Evolutionary conservation across 1,140 invertebrate genomes (phyloP).

Genomic region (Aphelinus certus): DNA sequence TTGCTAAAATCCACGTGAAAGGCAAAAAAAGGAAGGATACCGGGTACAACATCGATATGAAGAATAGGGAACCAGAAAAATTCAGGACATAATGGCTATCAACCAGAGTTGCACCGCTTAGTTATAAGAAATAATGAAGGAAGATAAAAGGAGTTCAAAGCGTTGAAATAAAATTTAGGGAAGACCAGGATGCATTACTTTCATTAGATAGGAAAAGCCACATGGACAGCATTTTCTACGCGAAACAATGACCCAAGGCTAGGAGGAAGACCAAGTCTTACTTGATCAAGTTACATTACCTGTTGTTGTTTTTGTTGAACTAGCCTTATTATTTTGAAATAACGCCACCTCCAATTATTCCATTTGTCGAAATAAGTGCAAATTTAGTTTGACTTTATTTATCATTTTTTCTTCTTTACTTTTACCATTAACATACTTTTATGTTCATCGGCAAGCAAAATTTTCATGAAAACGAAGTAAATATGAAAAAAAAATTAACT

Average conservation of each 20-base stretch:
- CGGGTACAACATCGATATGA: neutral
- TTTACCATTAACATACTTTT: conserved; percentile 52
- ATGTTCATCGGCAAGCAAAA: conserved; percentile 58
- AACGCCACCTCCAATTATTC: conserved; percentile 15
- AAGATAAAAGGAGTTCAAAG: too few relatives aligned
- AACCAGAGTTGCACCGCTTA: too few relatives aligned
- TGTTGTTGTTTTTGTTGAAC: conserved; percentile 49
- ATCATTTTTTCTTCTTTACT: conserved; percentile 41
- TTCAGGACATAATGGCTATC: conserved; percentile 1
- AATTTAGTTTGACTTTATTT: conserved; percentile 37
- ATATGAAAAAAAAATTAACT: conserved; percentile 6
- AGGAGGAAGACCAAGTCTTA: conserved; percentile 59
- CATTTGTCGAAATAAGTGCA: conserved; percentile 41
- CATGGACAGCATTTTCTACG: too few relatives aligned
- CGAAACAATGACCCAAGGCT: too few relatives aligned
- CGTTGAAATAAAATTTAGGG: too few relatives aligned
- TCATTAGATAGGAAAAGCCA: too few relatives aligned
- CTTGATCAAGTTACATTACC: conserved; percentile 67
- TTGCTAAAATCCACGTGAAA: conserved; percentile 1
- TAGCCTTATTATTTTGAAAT: conserved; percentile 38
- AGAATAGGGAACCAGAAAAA: conserved; percentile 29
- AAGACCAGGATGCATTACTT: too few relatives aligned
- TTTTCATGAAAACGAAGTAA: conserved; percentile 34
- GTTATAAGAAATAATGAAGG: too few relatives aligned
- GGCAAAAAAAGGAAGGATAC: conserved; percentile 22